Evolutionary conservation across 2,113 vertebrate species (phyloP), one percentile per base, ranked within the genome.

Genomic region (Xenus cinereus): DNA sequence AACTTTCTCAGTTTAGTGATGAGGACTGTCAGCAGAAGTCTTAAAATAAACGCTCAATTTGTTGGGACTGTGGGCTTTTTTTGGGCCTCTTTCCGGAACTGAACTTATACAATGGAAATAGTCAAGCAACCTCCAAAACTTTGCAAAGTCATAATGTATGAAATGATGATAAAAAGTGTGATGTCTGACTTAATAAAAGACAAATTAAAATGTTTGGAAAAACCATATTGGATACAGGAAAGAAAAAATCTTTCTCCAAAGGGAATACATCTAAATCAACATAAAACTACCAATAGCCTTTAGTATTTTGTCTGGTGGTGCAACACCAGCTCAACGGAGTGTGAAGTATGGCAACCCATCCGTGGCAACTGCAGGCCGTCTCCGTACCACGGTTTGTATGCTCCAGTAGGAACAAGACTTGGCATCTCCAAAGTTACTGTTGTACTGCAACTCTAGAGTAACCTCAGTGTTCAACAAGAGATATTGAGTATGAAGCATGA

Each of bases 1-100:
- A 64, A 59, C 35, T 72, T 89, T 90, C 27, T 64, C 80, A 78
- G 73, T 74, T 93, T 73, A 84, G 48, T 72, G 73, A 39, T 84
- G 57, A 92, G 26, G 33, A 54, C 73, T 93, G 90, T 68, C 86
- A 96, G 57, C 71, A 93, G 77, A 93, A 92, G 17, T 10, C 53
- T 77, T 56, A 89, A 87, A 94, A 91, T 89, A 92, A 90, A 84
- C 2, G 6, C 37, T 73, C 0, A 0, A 12, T 93, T 97, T 91
- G 17, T 89, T 84, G 76, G 90, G 76, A 75, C 53, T 77, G 60
- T 59, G 35, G 27, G 8, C 17, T 84, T 90, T 71, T 90, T 69
- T 56, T 13, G 60, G 33, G 48, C 60, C 30, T 89, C 35, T 57
- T 93, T 90, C 56, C 77, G 60, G 51, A 72, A 60, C 48, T 68